phyloP scores from a whole-genome alignment of 2,797 vertebrate species.

The Kryptopterus vitreolus region DNA sequence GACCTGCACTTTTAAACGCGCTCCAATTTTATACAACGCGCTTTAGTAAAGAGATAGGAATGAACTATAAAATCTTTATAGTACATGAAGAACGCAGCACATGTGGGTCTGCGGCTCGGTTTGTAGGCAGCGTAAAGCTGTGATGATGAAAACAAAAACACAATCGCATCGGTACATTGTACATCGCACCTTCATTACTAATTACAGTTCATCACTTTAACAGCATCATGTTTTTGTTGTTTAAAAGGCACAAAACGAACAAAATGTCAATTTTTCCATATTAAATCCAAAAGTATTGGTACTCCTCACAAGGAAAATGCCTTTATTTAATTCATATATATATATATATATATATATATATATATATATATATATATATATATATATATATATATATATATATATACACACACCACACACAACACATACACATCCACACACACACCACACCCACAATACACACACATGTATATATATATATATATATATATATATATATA shows the following conservation, averaged over 20 bases:
- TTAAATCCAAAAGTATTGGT: not conserved
- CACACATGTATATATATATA: too few species aligned
- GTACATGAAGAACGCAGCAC: conserved; percentile 59
- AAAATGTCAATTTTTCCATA: not conserved
- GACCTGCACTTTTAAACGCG: conserved; percentile 52
- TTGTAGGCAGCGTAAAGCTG: conserved; percentile 39
- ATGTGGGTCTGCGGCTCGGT: conserved; percentile 55
- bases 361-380: too few species aligned
- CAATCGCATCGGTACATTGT: not conserved
- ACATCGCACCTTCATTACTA: not conserved
- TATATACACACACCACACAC: too few species aligned
- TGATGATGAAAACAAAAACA: not conserved
- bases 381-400: too few species aligned
- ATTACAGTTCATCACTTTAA: not conserved
- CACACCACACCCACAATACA: too few species aligned
- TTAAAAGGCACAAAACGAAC: not conserved
- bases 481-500: too few species aligned
- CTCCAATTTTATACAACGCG: conserved; percentile 56
- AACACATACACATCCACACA: too few species aligned
- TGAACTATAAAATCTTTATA: conserved; percentile 66
- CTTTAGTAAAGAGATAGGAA: conserved; percentile 67
- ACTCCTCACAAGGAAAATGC: not conserved
- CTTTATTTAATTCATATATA: not conserved
- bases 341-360: too few species aligned
- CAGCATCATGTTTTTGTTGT: not conserved